Conservation (phyloP, 2,113 vertebrate species). For the Dicrurus megarhynchus region DNA sequence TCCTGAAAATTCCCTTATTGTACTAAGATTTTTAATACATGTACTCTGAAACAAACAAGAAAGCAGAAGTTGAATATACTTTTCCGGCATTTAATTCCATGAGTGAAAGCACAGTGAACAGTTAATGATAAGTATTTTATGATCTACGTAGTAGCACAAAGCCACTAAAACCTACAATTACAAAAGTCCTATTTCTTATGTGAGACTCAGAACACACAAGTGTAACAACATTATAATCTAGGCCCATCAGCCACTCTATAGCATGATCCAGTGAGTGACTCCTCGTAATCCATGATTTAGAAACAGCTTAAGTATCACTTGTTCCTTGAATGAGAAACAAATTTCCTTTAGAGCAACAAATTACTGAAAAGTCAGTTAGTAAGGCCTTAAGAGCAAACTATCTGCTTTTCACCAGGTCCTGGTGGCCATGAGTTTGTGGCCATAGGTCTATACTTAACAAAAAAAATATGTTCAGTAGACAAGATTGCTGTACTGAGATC, state of each 20-base stretch:
- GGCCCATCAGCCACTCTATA: not conserved
- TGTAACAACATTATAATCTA: not conserved
- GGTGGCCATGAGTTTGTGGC: not conserved
- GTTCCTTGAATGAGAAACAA: not conserved
- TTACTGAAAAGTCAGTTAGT: not conserved
- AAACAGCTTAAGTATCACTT: not conserved
- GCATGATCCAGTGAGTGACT: not conserved
- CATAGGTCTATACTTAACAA: not conserved
- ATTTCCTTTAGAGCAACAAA: not conserved
- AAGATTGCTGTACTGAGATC: fast-evolving
- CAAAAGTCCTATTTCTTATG: not conserved
- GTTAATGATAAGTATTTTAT: not conserved
- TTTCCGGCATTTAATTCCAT: not conserved
- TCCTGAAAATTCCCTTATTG: not conserved
- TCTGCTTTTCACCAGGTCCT: not conserved
- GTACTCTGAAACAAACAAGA: not conserved
- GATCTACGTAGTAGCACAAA: not conserved
- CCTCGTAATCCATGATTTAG: fast-evolving
- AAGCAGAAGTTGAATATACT: not conserved
- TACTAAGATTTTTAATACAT: not conserved
- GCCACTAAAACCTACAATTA: not conserved
- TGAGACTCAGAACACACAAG: not conserved
- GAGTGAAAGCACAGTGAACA: not conserved
- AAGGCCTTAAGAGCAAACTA: not conserved
- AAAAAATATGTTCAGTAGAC: not conserved